Evolutionary conservation across 2,797 vertebrate species (phyloP).

Genomic region (Buceros bicornis): DNA sequence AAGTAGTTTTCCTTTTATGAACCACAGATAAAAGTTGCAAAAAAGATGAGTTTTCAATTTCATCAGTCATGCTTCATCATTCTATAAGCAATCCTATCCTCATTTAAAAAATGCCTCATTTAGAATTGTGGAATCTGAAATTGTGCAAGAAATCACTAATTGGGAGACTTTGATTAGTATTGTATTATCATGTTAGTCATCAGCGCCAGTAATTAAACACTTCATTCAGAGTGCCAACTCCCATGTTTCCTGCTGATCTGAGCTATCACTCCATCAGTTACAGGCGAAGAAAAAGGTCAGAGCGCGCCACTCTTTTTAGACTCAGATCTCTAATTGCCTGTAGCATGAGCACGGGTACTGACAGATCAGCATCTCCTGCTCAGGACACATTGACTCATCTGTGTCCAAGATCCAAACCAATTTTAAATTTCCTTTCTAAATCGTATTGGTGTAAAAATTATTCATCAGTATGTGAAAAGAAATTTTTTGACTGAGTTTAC

Average conservation of each 20-base stretch:
- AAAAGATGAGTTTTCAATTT: slow-evolving; percentile 3
- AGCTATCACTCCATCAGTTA: not conserved
- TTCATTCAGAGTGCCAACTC: not conserved
- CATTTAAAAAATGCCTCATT: slow-evolving; percentile 52
- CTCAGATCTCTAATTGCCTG: not conserved
- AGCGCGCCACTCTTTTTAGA: not conserved
- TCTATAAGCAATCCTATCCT: not conserved
- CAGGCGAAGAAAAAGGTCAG: not conserved
- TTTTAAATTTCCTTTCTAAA: not conserved
- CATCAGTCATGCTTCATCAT: not conserved
- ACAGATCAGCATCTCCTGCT: not conserved
- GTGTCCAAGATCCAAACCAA: slow-evolving; percentile 20
- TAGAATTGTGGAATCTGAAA: not conserved
- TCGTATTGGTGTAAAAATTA: not conserved
- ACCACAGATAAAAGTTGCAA: slow-evolving; percentile 63
- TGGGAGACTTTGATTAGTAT: not conserved
- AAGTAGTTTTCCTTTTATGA: slow-evolving; percentile 35
- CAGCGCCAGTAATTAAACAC: not conserved
- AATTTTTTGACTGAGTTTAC: not conserved
- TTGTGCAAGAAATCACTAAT: slow-evolving; percentile 6
- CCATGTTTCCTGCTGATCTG: not conserved
- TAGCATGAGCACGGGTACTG: not conserved
- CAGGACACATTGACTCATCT: not conserved
- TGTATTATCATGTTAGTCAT: not conserved
- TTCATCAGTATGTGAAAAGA: not conserved